Percentiles rank a stretch among this genome's conserved stretches.
phyloP scores from a whole-genome alignment of 2,888 invertebrate species.

The Amblyjoppa fuscipennis region DNA sequence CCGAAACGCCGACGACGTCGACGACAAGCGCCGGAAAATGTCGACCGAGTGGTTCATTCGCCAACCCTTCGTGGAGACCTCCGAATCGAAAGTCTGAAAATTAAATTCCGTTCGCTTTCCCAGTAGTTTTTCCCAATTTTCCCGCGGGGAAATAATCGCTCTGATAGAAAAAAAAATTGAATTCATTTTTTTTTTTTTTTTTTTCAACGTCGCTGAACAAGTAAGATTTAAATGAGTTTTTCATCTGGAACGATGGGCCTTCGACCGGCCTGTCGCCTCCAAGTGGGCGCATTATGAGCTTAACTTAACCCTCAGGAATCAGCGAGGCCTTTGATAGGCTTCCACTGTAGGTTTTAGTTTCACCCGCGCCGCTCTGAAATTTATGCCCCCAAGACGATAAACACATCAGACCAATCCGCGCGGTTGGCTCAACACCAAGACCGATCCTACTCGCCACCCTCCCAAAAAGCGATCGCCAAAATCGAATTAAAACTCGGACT shows the following conservation, averaged over 20 bases:
- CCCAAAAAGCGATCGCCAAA: too few relatives aligned
- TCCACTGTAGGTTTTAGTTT: slow-evolving; percentile 77
- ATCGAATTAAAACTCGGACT: too few relatives aligned
- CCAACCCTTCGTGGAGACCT: neutral
- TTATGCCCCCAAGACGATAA: slow-evolving; percentile 72
- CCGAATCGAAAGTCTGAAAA: slow-evolving; percentile 29
- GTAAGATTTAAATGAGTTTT: neutral
- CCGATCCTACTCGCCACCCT: slow-evolving; percentile 35
- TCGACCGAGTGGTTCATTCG: neutral
- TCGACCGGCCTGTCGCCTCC: slow-evolving; percentile 6
- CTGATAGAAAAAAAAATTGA: slow-evolving; percentile 59
- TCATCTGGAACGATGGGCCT: neutral
- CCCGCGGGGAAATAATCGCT: slow-evolving; percentile 61
- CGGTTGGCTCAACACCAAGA: neutral
- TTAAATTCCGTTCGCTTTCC: slow-evolving; percentile 21
- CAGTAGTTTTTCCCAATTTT: slow-evolving; percentile 49
- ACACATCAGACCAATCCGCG: neutral
- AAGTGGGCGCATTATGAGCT: slow-evolving; percentile 54
- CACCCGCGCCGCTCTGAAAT: slow-evolving; percentile 73
- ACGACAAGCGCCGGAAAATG: slow-evolving; percentile 39
- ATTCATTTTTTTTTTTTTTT: neutral
- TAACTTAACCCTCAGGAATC: slow-evolving; percentile 73
- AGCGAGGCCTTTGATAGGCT: slow-evolving; percentile 78
- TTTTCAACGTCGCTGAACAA: too few relatives aligned
- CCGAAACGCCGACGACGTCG: slow-evolving; percentile 59